These are phyloP conservation scores for Arvicanthis niloticus DNA, from an alignment of 2,113 vertebrate species.

Conservation along the genomic window DNA sequence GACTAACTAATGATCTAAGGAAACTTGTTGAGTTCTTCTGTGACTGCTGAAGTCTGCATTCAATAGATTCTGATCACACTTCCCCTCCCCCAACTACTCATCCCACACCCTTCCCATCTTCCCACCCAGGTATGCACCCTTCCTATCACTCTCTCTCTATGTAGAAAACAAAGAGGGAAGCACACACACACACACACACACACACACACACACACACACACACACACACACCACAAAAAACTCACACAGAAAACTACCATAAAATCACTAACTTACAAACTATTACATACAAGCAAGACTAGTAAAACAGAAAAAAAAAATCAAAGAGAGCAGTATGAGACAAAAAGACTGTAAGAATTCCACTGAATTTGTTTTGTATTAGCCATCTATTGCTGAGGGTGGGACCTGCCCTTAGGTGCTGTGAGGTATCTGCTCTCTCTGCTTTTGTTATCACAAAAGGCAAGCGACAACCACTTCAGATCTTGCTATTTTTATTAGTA, in stretches of 20 bases:
- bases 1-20: background rate
- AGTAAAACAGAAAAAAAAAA: background rate
- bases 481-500: conserved; percentile 30
- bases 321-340: conserved; percentile 55
- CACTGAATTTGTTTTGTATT: background rate
- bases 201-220: background rate
- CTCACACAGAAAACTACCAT: background rate
- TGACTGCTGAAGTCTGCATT: background rate
- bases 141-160: background rate
- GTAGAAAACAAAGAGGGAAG: background rate
- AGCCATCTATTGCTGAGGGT: background rate
- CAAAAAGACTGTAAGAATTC: background rate
- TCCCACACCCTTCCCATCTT: background rate
- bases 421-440: conserved; percentile 47
- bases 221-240: background rate
- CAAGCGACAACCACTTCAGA: conserved; percentile 71
- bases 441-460: conserved; percentile 77
- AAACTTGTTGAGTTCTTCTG: no score
- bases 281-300: background rate
- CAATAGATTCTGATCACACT: background rate
- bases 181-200: background rate
- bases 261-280: background rate
- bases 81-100: background rate
- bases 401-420: conserved; percentile 33
- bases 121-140: background rate